These are phyloP conservation scores for Acrocephalus kingi DNA, from an alignment of 2,113 vertebrate species.

Conservation along the genomic window DNA sequence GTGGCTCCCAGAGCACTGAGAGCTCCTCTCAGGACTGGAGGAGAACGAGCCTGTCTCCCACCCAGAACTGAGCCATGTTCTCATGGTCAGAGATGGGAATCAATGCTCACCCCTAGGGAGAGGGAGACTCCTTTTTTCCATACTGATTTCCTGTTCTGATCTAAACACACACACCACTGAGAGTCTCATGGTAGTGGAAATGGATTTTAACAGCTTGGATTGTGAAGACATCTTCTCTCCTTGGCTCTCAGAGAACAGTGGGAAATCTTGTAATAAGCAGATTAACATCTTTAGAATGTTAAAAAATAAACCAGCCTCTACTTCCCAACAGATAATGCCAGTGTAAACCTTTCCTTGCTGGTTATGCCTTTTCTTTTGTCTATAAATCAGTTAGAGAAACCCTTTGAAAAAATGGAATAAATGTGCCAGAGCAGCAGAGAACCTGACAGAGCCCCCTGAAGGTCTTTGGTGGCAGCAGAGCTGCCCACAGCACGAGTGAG, in stretches of 20 bases:
- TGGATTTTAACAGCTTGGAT: background rate
- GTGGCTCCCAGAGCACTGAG: constrained; percentile 8
- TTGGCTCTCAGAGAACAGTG: background rate
- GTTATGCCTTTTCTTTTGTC: background rate
- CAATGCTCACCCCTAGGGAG: background rate
- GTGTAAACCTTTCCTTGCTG: background rate
- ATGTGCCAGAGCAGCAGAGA: background rate
- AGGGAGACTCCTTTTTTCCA: background rate
- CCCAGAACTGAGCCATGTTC: background rate
- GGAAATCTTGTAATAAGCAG: background rate
- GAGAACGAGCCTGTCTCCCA: constrained; percentile 12
- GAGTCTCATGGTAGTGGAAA: background rate
- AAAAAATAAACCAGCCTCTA: background rate
- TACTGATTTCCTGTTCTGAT: background rate
- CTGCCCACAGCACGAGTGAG: background rate
- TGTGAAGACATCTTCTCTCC: background rate
- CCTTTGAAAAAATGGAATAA: background rate
- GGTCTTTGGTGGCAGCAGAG: background rate
- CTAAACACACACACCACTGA: background rate
- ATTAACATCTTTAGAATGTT: background rate
- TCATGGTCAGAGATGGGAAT: background rate
- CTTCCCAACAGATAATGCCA: background rate
- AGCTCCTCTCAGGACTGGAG: background rate
- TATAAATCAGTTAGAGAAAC: background rate
- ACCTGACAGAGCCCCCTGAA: background rate